Evolutionary conservation across 64 coral and sea anemone species (phyloP).

Genomic region (Dendrophyllia cribrosa): DNA sequence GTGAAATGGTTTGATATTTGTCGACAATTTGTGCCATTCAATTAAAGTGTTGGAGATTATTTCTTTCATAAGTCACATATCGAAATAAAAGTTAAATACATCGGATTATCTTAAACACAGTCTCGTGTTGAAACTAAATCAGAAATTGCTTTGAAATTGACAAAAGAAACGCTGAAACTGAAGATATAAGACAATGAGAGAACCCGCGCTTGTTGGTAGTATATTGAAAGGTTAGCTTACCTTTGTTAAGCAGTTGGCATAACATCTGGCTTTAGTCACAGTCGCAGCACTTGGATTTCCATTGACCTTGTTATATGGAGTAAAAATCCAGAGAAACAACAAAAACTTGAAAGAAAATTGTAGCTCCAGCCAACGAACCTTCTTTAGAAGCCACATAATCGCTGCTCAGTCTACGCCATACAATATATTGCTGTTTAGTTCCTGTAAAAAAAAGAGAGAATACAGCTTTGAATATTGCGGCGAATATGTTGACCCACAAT

Average conservation of each 20-base stretch:
- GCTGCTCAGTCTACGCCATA: not conserved
- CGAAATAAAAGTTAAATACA: not conserved
- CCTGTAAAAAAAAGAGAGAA: too few species aligned
- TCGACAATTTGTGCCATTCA: not conserved
- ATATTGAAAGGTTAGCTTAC: not conserved
- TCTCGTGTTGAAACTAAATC: not conserved
- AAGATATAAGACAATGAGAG: too few species aligned
- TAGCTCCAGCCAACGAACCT: not conserved
- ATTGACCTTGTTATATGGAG: not conserved
- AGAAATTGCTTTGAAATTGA: not conserved
- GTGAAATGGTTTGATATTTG: not conserved
- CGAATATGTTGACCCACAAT: too few species aligned
- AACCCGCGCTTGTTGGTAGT: not conserved
- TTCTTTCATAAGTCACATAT: too few species aligned
- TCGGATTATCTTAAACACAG: not conserved
- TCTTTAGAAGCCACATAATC: not conserved
- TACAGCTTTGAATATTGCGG: too few species aligned
- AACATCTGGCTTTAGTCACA: conserved; percentile 46
- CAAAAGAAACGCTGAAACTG: not conserved
- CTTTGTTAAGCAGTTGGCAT: conserved; percentile 55
- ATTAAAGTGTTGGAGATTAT: too few species aligned
- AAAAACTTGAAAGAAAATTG: not conserved
- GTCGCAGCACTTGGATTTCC: not conserved
- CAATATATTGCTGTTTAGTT: too few species aligned
- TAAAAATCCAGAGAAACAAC: not conserved